Evolutionary conservation across 2,797 vertebrate genomes (phyloP), one percentile per base, ranked within the genome.

Genomic region (Heliangelus exortis): DNA sequence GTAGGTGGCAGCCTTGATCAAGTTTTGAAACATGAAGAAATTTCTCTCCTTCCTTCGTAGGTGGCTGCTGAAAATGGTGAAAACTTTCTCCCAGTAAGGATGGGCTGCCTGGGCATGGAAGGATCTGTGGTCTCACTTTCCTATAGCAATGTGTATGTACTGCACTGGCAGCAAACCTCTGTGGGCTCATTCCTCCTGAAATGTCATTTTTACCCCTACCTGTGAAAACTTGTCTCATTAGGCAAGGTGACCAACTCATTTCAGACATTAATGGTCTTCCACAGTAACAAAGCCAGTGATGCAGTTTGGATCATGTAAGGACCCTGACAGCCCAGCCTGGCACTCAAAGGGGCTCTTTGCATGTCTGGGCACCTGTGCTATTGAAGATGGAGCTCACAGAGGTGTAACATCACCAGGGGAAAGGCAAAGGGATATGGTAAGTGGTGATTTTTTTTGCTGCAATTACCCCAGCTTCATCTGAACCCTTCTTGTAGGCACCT

Each of bases 1-100:
- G 85, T 96, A 98, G 98, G 93, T 97, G 97, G 98, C 98, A 97
- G 97, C 96, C 96, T 98, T 69, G 94, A 84, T 82, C 96, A 97
- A 84, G 92, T 95, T 98, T 97, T 97, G 89, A 86, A 88, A 80
- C 25, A 28, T 4, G 5, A 50, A 33, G 83, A 58, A 47, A 36
- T 68, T 68, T 76, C 34, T 72, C 43, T 55, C 29, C 68, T 41
- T 43, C 57, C 43, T 79, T 57, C n/a, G 39, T 26, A 19, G 12
- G 8, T 0, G 0, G 18, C 34, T 12, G 19, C 47, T 77, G 89
- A 39, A 66, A 66, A 36, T 7, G 10, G 19, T 43, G 36, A n/a
- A 53, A 50, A 69, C 13, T 6, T 39, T 54, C 21, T 85, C 7
- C 45, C 5, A 17, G 31, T 74, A 31, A 59, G 63, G 47, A 34